Evolutionary conservation across 2,888 invertebrate genomes (phyloP).

Genomic region (Scrobipalpa atriplicella): DNA sequence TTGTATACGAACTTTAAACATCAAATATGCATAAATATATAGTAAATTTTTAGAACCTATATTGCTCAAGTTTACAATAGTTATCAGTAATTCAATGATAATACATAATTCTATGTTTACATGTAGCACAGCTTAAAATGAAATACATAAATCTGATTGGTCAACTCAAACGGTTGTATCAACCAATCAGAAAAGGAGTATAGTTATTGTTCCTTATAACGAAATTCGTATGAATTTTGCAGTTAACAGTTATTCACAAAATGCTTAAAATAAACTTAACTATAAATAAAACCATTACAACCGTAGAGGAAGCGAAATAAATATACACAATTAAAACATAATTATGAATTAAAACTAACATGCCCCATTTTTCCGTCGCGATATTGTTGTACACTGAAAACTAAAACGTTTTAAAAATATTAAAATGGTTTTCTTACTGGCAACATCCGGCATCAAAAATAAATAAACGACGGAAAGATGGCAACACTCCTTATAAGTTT

Average conservation of each 20-base stretch:
- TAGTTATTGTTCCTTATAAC: neutral
- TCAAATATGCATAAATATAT: conserved; percentile 48
- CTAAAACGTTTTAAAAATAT: conserved; percentile 15
- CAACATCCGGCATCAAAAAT: conserved; percentile 55
- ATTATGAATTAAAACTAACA: conserved; percentile 40
- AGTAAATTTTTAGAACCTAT: conserved; percentile 47
- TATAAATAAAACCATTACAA: conserved; percentile 39
- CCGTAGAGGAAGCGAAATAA: conserved; percentile 55
- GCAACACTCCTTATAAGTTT: conserved; percentile 47
- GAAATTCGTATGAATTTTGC: neutral
- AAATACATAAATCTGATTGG: neutral
- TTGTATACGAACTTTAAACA: conserved; percentile 52
- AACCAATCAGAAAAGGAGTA: too few relatives aligned
- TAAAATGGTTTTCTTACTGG: conserved; percentile 40
- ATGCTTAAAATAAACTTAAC: conserved; percentile 43
- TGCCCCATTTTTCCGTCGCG: conserved; percentile 52
- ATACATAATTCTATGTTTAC: conserved; percentile 1
- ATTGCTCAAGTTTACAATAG: conserved; percentile 59
- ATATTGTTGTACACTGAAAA: neutral
- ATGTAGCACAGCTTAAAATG: conserved; percentile 6
- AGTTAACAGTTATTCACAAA: conserved; percentile 8
- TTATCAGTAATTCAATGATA: neutral
- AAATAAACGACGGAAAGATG: conserved; percentile 56
- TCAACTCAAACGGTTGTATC: neutral
- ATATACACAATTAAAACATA: conserved; percentile 49